Evolutionary conservation across 2,888 invertebrate species (phyloP), one percentile per base, ranked within the genome.

Genomic region (Dynastes tityus): DNA sequence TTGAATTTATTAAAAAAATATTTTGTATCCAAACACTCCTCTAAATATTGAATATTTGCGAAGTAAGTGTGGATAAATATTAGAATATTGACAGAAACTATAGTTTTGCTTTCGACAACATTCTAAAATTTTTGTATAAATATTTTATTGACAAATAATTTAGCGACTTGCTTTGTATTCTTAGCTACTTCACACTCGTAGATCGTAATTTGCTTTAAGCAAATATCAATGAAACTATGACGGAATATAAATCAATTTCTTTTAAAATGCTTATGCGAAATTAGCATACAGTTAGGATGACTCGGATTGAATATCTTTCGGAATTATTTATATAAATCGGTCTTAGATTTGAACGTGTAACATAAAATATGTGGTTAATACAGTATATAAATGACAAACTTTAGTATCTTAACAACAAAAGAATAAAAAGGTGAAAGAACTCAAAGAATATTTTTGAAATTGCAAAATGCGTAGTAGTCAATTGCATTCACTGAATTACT

Each of bases 91-190:
- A 63, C 63, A 63, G 63, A 63, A 63, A 27, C 22, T 8, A 55
- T 55, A 55, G 40, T 32, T 64, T 64, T 64, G 32, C 8, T 64
- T 32, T 40, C 8, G 64, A 32, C 32, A 64, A 37, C 32, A 37
- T 67, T 67, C 16, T 49, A 49, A 68, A 51, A 51, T 68, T 51
- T 65, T 51, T 68, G 51, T 51, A 68, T 68, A 68, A 68, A 68
- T 68, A 68, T 68, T 68, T 68, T 68, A 16, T 68, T 51, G 29
- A 68, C 68, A 68, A 68, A 68, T 51, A 51, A 27, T 49, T 68
- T 68, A 68, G 51, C 68, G 49, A 27, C 29, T 68, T 27, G 9
- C 29, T 2, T 63, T 68, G 68, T 68, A 68, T 22, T 68, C 68
- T 29, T 51, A 51, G 51, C 68, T 29, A 68, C 68, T 68, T 68